phyloP scores from a whole-genome alignment of 2,113 vertebrate species.

The Xyliphius kryptos region DNA sequence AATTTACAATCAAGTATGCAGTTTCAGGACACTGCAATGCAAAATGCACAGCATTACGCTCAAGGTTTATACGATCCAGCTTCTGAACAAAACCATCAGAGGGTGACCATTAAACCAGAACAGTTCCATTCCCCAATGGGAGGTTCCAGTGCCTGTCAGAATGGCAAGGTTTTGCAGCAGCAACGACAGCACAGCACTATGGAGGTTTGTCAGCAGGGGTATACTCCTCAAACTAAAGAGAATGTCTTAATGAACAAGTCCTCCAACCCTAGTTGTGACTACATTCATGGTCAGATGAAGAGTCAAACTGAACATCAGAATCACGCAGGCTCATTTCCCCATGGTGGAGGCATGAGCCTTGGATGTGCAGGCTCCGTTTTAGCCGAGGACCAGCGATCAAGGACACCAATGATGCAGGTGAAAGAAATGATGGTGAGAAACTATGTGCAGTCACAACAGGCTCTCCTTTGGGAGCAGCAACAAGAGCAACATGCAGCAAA shows the following conservation, averaged over 20 bases:
- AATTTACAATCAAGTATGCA: conserved; percentile 56
- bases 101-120: conserved; percentile 82
- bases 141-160: conserved; percentile 71
- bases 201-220: conserved; percentile 47
- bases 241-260: conserved; percentile 53
- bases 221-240: conserved; percentile 49
- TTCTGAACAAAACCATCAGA: conserved; percentile 52
- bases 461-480: conserved; percentile 84
- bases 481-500: conserved; percentile 53
- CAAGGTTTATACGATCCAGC: conserved; percentile 52
- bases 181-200: conserved; percentile 50
- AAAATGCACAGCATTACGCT: conserved; percentile 52
- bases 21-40: conserved; percentile 55
- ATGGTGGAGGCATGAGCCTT: conserved; percentile 52
- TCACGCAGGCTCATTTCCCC: conserved; percentile 52
- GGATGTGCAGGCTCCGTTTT: conserved; percentile 52
- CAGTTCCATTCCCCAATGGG: conserved; percentile 69
- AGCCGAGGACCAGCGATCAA: conserved; percentile 58
- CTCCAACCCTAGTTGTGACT: conserved; percentile 58
- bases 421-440: conserved; percentile 90
- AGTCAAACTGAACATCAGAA: conserved; percentile 43
- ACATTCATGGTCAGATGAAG: conserved; percentile 47
- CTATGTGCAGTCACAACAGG: conserved; percentile 92
- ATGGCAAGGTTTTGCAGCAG: conserved; percentile 57
- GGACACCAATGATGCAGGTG: conserved; percentile 77